Conservation (phyloP, 2,797 vertebrate genomes). For the Morelia viridis region DNA sequence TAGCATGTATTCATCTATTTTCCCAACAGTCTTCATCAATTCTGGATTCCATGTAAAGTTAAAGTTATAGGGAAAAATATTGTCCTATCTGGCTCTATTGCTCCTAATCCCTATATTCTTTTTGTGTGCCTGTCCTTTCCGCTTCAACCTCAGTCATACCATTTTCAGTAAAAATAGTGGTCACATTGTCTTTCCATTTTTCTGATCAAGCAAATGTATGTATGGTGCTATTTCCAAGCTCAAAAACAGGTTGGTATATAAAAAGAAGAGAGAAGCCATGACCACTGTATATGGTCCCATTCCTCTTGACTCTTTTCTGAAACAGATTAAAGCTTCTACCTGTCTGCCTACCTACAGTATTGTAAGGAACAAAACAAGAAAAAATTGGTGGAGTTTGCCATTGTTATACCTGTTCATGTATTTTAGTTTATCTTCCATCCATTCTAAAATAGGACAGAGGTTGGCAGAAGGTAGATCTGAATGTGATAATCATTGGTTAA, state of each 20-base stretch:
- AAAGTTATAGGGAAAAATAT: not conserved
- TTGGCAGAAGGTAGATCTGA: not conserved
- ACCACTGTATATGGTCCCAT: too few species aligned
- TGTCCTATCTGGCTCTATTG: not conserved
- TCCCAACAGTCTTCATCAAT: not conserved
- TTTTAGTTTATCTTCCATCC: not conserved
- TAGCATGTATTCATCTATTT: not conserved
- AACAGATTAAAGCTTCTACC: not conserved
- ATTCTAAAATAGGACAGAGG: not conserved
- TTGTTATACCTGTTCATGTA: not conserved
- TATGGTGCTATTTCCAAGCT: too few species aligned
- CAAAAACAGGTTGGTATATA: too few species aligned
- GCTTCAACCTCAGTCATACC: not conserved
- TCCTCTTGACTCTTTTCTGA: too few species aligned
- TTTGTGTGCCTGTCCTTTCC: not conserved
- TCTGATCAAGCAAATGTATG: not conserved
- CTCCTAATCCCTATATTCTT: not conserved
- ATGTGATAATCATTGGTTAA: not conserved
- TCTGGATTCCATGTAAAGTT: not conserved
- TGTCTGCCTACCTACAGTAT: not conserved
- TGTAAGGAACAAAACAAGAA: not conserved
- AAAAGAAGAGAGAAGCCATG: too few species aligned
- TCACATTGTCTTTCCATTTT: not conserved
- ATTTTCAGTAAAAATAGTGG: not conserved
- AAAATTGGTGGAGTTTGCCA: not conserved